Base-by-base conservation (phyloP, 1,140 invertebrate genomes). In the Drosophila yakuba region DNA sequence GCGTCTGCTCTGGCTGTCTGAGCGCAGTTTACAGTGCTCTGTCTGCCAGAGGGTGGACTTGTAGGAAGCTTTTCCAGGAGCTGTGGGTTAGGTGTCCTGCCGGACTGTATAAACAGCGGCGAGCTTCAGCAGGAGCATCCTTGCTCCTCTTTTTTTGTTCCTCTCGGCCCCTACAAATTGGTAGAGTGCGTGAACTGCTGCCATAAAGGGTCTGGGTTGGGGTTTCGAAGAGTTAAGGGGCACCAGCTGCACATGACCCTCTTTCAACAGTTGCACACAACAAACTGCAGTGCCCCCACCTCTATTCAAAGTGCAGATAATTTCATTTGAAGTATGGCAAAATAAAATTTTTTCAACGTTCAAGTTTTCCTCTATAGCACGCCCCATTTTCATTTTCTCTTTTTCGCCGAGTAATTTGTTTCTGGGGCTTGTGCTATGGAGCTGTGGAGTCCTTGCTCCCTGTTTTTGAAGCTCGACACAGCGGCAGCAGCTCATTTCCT, bases 261-360 rank as follows among this genome's bases (percentile, higher is more conserved):
- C 80, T 88, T 88, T 88, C 67, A 73, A 62, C 83, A 88, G 83
- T 75, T 82, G 82, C 79, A 75, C 71, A 74, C 73, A 77, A 66
- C 77, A 69, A 78, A 74, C 63, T 32, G 78, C 82, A 84, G 45
- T 15, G 15, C 28, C n/a, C 36, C 23, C 10, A 0, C 55, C 59
- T 54, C 51, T 10, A 67, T 72, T 74, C 64, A 71, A 85, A 86
- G 82, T 81, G 72, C 76, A 88, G 83, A 88, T 88, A 88, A 88
- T 88, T 88, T 88, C 76, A 88, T 89, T 88, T 88, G 84, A 86
- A 86, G 83, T 86, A 86, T 86, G 79, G 76, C 66, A 88, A 86
- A 81, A 86, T 88, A 86, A 60, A 79, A 77, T 74, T 80, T 85
- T 73, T 84, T 66, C 63, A 83, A 79, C 79, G 67, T 72, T 83